Percentiles rank a stretch among this genome's conserved stretches.
phyloP scores from a whole-genome alignment of 2,797 vertebrate genomes.

The Enteromius unitaeniatus region DNA sequence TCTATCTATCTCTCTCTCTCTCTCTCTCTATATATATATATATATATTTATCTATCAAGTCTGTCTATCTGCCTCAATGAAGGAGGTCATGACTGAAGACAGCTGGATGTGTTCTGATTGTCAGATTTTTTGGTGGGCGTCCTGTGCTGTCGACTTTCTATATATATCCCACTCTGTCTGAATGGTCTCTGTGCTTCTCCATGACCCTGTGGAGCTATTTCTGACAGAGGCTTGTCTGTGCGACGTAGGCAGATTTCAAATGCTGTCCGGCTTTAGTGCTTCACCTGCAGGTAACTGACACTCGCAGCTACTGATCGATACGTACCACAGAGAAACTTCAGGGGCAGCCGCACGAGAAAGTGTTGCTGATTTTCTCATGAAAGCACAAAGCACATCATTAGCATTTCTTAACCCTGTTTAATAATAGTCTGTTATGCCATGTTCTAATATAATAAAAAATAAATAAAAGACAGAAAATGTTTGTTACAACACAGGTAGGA shows the following conservation, averaged over 20 bases:
- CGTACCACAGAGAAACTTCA: conserved; percentile 44
- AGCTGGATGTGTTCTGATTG: conserved; percentile 69
- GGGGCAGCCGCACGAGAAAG: conserved; percentile 34
- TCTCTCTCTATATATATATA: too few species aligned
- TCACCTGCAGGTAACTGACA: conserved; percentile 67
- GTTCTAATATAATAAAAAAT: neutral
- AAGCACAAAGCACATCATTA: conserved; percentile 24
- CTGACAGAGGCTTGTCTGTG: conserved; percentile 64
- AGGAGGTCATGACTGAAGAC: conserved; percentile 70
- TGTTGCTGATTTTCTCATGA: conserved; percentile 34
- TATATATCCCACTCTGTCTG: conserved; percentile 59
- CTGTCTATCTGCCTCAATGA: conserved; percentile 57
- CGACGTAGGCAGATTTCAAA: conserved; percentile 64
- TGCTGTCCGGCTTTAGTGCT: conserved; percentile 59
- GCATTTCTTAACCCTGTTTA: conserved; percentile 19
- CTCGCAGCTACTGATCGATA: conserved; percentile 64
- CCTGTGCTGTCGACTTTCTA: conserved; percentile 67
- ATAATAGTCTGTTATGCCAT: neutral
- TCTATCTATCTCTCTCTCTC: neutral
- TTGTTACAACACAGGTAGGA: neutral
- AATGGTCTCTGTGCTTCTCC: conserved; percentile 59
- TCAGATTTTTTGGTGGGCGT: conserved; percentile 55
- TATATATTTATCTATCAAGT: too few species aligned
- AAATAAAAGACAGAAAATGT: conserved; percentile 2
- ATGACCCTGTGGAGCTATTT: conserved; percentile 69